Evolutionary conservation across 1,140 invertebrate genomes (phyloP).

Genomic region (Ceratoteleas bidentatus): DNA sequence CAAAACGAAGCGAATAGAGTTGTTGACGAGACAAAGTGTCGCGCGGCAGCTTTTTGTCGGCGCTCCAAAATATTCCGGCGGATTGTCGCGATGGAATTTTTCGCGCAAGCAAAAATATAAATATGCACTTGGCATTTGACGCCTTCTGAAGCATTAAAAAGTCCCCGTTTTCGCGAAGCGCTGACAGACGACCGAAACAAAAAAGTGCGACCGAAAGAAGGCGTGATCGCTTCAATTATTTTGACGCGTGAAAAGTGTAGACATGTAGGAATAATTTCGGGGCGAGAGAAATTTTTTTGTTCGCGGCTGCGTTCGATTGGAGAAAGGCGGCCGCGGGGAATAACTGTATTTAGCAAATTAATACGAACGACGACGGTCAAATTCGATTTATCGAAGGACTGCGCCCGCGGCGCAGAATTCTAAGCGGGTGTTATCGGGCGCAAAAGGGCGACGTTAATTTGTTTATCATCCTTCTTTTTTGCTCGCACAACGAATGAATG

Average conservation of each 20-base stretch:
- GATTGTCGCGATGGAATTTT: constrained; percentile 48
- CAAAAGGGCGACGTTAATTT: constrained; percentile 61
- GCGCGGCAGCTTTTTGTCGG: constrained; percentile 46
- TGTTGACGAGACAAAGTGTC: constrained; percentile 61
- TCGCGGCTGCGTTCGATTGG: too few relatives aligned
- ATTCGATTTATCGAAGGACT: constrained; percentile 21
- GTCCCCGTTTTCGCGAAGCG: constrained; percentile 29
- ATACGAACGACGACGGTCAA: constrained; percentile 14
- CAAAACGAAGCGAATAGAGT: constrained; percentile 63
- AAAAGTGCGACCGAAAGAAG: neutral
- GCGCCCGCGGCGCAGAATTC: constrained; percentile 16
- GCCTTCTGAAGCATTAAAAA: constrained; percentile 52
- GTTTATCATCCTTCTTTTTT: constrained; percentile 60
- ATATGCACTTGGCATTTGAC: constrained; percentile 64
- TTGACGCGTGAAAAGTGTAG: constrained; percentile 1
- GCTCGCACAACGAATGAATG: constrained; percentile 34
- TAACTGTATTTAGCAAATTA: constrained; percentile 10
- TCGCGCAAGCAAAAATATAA: constrained; percentile 51
- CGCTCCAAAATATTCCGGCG: constrained; percentile 48
- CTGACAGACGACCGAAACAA: constrained; percentile 27
- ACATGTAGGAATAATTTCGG: too few relatives aligned
- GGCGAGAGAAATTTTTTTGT: too few relatives aligned
- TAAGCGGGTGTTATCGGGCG: constrained; percentile 9
- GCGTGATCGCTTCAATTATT: constrained; percentile 25
- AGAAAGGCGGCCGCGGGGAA: neutral